Evolutionary conservation across 2,888 invertebrate species (phyloP), one percentile per base, ranked within the genome.

Genomic region (Drosophila antonietae): DNA sequence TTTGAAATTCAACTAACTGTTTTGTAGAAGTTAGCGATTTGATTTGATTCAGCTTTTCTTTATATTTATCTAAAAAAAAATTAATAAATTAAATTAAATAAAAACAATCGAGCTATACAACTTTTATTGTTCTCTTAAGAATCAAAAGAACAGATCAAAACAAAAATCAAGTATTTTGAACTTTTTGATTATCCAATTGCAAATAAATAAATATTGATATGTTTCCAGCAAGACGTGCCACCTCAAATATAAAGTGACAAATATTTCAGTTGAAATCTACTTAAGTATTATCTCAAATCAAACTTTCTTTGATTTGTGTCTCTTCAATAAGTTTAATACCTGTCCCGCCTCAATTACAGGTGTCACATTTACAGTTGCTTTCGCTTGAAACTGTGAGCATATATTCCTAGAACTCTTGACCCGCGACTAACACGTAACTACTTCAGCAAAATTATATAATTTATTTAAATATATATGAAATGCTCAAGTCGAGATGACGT

Each of bases 331-430:
- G 12, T 6, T 8, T 1, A 33, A 3, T 33, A 18, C 18, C 18
- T 23, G 18, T 12, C 12, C 7, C 10, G 7, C 7, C 31, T 33
- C n/a, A 6, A 18, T 51, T 51, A 12, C 31, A 51, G 49, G 49
- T 18, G 18, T 33, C 33, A 33, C 1, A 18, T 7, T 49, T 28
- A 15, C 2, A 44, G 9, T 41, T 44, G 39, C 20, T 31, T 63
- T 69, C 69, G 33, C 41, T 23, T 51, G 69, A 69, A 62, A 0
- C 47, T 14, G 14, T n/a, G 12, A 18, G 49, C 18, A 12, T 10
- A 31, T 47, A 9, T 77, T 79, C 80, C 35, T 3, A 39, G 71
- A 75, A 77, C 51, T 64, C 61, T 37, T 39, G 33, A 23, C 53
- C 43, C 35, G 66, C 62, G 63, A 65, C 55, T 49, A 52, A 23